A percentile compares a stretch with the other conserved stretches of the same genome.
Conservation (phyloP, 1,140 invertebrate genomes). For the Choristoneura fumiferana region DNA sequence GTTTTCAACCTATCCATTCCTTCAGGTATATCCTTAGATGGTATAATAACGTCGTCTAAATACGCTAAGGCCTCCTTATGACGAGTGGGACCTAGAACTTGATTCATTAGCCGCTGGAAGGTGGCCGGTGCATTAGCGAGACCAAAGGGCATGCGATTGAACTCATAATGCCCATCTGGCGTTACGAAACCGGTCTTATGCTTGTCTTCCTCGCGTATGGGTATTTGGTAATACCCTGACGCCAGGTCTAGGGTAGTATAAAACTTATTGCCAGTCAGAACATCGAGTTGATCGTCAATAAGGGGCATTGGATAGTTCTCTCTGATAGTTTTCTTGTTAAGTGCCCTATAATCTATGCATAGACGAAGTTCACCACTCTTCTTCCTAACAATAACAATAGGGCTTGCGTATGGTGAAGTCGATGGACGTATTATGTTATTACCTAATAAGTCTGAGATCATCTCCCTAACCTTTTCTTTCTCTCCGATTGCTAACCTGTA, state of each 20-base stretch:
- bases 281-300: constrained; percentile 21
- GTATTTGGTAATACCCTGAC: constrained; percentile 36
- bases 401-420: constrained; percentile 30
- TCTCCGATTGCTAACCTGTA: constrained; percentile 30
- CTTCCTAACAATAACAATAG: constrained; percentile 25
- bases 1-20: constrained; percentile 28
- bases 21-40: constrained; percentile 32
- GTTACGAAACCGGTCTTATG: constrained; percentile 34
- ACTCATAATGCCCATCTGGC: constrained; percentile 30
- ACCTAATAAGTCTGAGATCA: constrained; percentile 44
- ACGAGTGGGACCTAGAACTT: not conserved
- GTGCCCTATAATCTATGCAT: constrained; percentile 22
- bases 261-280: constrained; percentile 4
- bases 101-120: constrained; percentile 18
- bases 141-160: constrained; percentile 51
- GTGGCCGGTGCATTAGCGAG: constrained; percentile 51
- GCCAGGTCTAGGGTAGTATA: constrained; percentile 65
- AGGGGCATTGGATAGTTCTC: constrained; percentile 22
- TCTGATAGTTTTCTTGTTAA: constrained; percentile 18
- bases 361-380: constrained; percentile 26
- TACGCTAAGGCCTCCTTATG: constrained; percentile 28
- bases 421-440: constrained; percentile 47
- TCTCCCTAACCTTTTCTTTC: constrained; percentile 31
- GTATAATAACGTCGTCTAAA: constrained; percentile 29
- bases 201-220: constrained; percentile 26